Base-by-base conservation (phyloP, 2,888 invertebrate species). In the Drosophila neutralis region DNA sequence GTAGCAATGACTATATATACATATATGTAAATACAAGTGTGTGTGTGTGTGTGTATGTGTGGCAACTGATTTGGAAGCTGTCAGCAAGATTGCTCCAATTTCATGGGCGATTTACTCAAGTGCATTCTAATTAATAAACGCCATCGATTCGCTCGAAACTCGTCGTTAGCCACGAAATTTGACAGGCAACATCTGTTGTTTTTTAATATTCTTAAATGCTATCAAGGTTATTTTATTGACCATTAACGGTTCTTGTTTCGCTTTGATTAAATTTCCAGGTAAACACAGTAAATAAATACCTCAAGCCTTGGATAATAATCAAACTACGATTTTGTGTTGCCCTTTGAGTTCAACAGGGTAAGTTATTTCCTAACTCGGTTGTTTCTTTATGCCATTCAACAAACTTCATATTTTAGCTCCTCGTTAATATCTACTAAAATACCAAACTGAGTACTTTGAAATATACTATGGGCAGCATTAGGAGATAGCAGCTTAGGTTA, bases 21-120 rank as follows among this genome's bases (percentile, higher is more conserved):
- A 27, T 53, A 5, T 53, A 21, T 15, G 21, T 33, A 33, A n/a
- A 38, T 18, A 56, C 15, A 31, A 18, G 27, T 64, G 21, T 40
- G 59, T 33, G 40, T 27, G 10, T 21, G 35, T 61, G 48, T 69
- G 15, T 57, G 31, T 51, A 13, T 52, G 8, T 53, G 31, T 49
- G 69, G 54, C 64, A 68, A 74, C 33, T 69, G 76, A 69, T 79
- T 81, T 83, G 88, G 83, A 87, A 83, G 76, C 87, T 89, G 89
- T 87, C 87, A 84, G 70, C 87, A 76, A 71, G 76, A 72, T 80
- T 87, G 89, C 87, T 89, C 87, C 87, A 83, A 89, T 87, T 87
- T 89, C 83, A 89, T 82, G 81, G 83, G 69, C 83, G 85, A 86
- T 87, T 87, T 85, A 70, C 68, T 66, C 64, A 74, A 81, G 85